A percentile compares a stretch with the other conserved stretches of the same genome.
These are phyloP conservation scores for Gila orcuttii DNA, from an alignment of 2,113 vertebrate species.

Conservation along the genomic window DNA sequence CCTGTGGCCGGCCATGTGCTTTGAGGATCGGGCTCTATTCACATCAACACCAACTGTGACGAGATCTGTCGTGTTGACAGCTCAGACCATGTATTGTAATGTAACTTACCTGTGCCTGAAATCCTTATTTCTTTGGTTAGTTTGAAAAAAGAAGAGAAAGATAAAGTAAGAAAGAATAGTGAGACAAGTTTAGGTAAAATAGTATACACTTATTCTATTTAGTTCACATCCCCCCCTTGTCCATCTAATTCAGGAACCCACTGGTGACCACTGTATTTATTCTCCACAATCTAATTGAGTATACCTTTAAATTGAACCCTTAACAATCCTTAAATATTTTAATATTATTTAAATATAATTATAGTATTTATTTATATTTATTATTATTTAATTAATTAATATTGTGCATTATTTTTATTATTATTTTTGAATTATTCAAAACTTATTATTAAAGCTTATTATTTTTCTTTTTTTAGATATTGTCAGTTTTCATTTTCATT, in stretches of 20 bases:
- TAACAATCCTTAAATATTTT: background rate
- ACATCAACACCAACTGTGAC: too few species aligned
- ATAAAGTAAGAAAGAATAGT: conserved; percentile 16
- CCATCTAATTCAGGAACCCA: background rate
- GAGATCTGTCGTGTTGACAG: too few species aligned
- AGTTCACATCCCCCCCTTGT: background rate
- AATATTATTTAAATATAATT: background rate
- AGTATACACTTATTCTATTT: background rate
- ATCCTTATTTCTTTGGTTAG: conserved; percentile 97
- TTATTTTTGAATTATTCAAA: background rate
- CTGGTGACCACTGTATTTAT: background rate
- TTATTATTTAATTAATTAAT: background rate
- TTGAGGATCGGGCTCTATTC: too few species aligned
- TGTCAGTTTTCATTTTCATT: too few species aligned
- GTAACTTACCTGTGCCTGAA: conserved; percentile 99
- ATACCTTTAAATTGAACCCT: background rate
- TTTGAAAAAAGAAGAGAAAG: conserved; percentile 75
- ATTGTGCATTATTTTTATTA: background rate
- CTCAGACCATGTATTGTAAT: too few species aligned
- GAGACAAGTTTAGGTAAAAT: conserved; percentile 23
- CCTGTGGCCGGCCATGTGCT: too few species aligned
- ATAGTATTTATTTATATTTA: background rate
- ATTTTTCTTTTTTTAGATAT: too few species aligned
- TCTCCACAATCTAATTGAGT: background rate
- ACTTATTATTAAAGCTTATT: too few species aligned